A percentile compares a stretch with the other conserved stretches of the same genome.
Conservation (phyloP, 2,113 vertebrate genomes). For the Castor canadensis region DNA sequence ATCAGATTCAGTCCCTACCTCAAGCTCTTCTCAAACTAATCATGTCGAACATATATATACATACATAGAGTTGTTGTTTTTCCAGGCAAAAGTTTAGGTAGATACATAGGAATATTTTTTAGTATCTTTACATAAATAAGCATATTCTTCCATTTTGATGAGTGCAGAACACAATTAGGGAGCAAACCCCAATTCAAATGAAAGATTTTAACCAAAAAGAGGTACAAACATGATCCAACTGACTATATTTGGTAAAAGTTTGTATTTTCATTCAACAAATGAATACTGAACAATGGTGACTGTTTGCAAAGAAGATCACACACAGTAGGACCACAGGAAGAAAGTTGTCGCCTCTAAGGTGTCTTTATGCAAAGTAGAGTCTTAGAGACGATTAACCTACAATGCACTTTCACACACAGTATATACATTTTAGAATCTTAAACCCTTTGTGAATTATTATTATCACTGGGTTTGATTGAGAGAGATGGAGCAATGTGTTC, state of each 20-base stretch:
- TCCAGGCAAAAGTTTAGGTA: neutral
- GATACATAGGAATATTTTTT: neutral
- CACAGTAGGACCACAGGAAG: neutral
- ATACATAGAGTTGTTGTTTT: neutral
- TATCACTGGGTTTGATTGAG: neutral
- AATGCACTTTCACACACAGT: neutral
- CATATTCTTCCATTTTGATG: neutral
- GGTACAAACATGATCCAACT: neutral
- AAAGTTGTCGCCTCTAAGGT: neutral
- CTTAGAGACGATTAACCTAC: neutral
- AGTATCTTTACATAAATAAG: neutral
- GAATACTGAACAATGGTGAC: neutral
- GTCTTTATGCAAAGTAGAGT: neutral
- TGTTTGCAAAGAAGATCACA: neutral
- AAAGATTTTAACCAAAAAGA: slow-evolving; percentile 24
- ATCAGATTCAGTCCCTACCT: neutral
- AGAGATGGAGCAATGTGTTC: neutral
- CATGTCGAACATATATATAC: neutral
- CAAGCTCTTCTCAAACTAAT: slow-evolving; percentile 20
- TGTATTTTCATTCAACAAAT: neutral
- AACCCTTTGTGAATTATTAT: neutral
- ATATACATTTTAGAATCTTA: neutral
- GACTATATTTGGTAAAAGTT: neutral
- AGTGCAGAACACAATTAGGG: neutral
- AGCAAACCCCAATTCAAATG: neutral